Evolutionary conservation across 2,113 vertebrate species (phyloP), one percentile per base, ranked within the genome.

Genomic region (Chaetorhynchus papuensis): DNA sequence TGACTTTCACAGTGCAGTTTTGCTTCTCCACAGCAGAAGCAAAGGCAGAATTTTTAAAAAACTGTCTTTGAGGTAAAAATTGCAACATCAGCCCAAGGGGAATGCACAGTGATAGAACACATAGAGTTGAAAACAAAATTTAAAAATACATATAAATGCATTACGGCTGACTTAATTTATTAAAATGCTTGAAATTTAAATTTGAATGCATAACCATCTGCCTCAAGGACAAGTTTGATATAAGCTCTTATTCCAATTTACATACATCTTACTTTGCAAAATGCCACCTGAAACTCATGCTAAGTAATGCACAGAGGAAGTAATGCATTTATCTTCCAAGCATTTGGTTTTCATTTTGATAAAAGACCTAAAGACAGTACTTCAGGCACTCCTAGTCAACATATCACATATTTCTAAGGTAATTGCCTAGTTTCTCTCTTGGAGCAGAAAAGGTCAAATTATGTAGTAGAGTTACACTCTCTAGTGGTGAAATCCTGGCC

Each of bases 151-250:
- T 65, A 56, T 30, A 81, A 92, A 87, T 79, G 33, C 41, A 45
- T 68, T 78, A 92, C 41, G 63, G 35, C 30, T 89, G 56, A 13
- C 26, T 92, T 66, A 47, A 79, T 86, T 78, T 68, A 69, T 88
- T 69, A 80, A 89, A 89, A 52, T 64, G 27, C 16, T 87, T 89
- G 49, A 89, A 93, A 93, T 96, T 92, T 92, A 84, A 95, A 96
- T 95, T 71, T 94, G 87, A 96, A 89, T 91, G 44, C 27, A 30
- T 30, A 68, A 45, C 44, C 87, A 82, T 70, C 91, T 94, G 91
- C 61, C 61, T 94, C 44, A 52, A 75, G 61, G 69, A 31, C n/a
- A 71, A 89, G 19, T 79, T 83, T 6, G 2, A 63, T 68, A 82
- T 57, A 78, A 82, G n/a, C 22, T 52, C 53, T 84, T 91, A 79